Conservation (phyloP, 2,113 vertebrate species). For the Labeo catla region DNA sequence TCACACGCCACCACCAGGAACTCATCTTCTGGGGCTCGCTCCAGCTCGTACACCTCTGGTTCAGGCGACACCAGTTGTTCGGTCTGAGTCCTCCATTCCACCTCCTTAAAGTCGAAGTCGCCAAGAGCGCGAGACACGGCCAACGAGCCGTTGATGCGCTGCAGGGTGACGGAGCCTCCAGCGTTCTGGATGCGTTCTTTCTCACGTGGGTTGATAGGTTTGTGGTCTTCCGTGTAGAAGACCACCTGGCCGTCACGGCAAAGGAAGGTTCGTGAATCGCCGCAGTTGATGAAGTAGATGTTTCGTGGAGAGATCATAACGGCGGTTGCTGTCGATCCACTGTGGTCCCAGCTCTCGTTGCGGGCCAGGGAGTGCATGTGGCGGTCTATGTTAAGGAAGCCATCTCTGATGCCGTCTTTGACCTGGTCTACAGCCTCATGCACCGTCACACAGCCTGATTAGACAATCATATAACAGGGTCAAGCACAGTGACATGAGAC, state of each 20-base stretch:
- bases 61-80: conserved; percentile 83
- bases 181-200: conserved; percentile 82
- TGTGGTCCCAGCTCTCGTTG: conserved; percentile 74
- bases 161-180: conserved; percentile 78
- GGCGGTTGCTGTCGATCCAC: conserved; percentile 76
- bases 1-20: conserved; percentile 84
- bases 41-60: conserved; percentile 80
- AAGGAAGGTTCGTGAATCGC: conserved; percentile 81
- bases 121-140: conserved; percentile 82
- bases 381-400: conserved; percentile 77
- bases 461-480: not conserved
- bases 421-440: conserved; percentile 72
- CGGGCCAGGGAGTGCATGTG: conserved; percentile 76
- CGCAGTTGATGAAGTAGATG: conserved; percentile 83
- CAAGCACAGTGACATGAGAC: not conserved
- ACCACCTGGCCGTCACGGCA: conserved; percentile 72
- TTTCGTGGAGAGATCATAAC: conserved; percentile 75
- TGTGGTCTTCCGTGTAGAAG: conserved; percentile 85
- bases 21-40: conserved; percentile 74
- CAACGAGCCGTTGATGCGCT: conserved; percentile 81
- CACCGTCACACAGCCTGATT: conserved; percentile 66
- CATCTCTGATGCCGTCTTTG: conserved; percentile 73
- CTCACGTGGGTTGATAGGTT: conserved; percentile 79
- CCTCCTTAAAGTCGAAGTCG: conserved; percentile 83
- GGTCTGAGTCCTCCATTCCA: conserved; percentile 73